Percentiles rank a stretch among this genome's conserved stretches.
phyloP scores from a whole-genome alignment of 2,797 vertebrate species.

The Alca torda region DNA sequence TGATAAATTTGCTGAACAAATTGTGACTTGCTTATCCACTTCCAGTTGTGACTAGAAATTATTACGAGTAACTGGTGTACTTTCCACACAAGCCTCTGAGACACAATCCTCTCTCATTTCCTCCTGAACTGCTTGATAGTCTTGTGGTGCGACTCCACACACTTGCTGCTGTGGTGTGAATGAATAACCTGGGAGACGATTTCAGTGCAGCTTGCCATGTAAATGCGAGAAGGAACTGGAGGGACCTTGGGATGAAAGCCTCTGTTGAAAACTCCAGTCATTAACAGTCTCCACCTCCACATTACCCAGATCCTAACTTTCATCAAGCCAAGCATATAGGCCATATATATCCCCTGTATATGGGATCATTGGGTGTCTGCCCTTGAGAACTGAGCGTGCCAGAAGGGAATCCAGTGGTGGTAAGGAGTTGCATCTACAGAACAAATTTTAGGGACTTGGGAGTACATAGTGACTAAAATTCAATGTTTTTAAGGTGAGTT shows the following conservation, averaged over 20 bases:
- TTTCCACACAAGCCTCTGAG: neutral
- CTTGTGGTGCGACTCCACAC: neutral
- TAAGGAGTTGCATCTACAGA: neutral
- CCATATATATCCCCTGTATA: too few species aligned
- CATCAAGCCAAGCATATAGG: neutral
- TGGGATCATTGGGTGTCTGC: neutral
- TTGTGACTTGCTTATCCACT: conserved; percentile 26
- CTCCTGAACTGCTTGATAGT: neutral
- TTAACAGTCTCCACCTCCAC: neutral
- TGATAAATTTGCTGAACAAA: conserved; percentile 44
- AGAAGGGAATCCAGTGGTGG: neutral
- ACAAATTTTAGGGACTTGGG: neutral
- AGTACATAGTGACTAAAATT: neutral
- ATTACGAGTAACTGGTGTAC: neutral
- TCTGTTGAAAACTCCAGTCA: neutral
- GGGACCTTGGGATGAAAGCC: neutral
- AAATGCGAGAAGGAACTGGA: neutral
- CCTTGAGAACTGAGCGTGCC: neutral
- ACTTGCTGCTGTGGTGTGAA: neutral
- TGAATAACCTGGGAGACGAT: neutral
- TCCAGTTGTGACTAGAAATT: conserved; percentile 50
- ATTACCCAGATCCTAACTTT: neutral
- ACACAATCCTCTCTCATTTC: neutral
- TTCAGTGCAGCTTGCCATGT: neutral
- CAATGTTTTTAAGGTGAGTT: neutral